Evolutionary conservation across 2,888 invertebrate species (phyloP), one percentile per base, ranked within the genome.

Genomic region (Galeruca laticollis): DNA sequence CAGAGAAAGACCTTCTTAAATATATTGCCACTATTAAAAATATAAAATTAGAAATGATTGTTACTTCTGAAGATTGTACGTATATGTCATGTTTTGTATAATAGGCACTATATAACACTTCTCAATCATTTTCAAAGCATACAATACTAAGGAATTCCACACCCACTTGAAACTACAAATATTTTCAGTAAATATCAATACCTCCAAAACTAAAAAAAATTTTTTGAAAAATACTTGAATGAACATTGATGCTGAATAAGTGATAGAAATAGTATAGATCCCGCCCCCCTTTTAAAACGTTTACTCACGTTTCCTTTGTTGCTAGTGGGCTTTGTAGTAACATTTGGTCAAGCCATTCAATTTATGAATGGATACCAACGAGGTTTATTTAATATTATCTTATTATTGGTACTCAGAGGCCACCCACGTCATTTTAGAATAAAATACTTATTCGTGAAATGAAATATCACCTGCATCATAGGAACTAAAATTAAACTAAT

Each of bases 291-390:
- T 21, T 57, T 49, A 40, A 64, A 57, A 26, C 60, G 69, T 69
- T 69, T 64, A 69, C 69, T 54, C 57, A 54, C 64, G 64, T 64
- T 64, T 59, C 69, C 54, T 69, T 69, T 69, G 69, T 69, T 60
- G 26, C 20, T 64, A 9, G 52, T 20, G 52, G 59, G 47, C 64
- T 31, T 54, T 60, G 60, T 60, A 54, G 52, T 61, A 15, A 15
- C 31, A 47, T 61, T 40, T 15, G 47, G 49, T 15, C 60, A 33
- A 43, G n/a, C 47, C 60, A 61, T 61, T 61, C 33, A 21, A 47
- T 13, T 61, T 33, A 18, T 49, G 33, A 31, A 33, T 47, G 47
- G n/a, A 49, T 31, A 9, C 31, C n/a, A 54, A 54, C 13, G n/a
- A 26, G 47, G 43, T 61, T 20, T 43, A 18, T 47, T 56, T 21